These are phyloP conservation scores for Salvator merianae DNA, from an alignment of 2,113 vertebrate species.

Conservation along the genomic window DNA sequence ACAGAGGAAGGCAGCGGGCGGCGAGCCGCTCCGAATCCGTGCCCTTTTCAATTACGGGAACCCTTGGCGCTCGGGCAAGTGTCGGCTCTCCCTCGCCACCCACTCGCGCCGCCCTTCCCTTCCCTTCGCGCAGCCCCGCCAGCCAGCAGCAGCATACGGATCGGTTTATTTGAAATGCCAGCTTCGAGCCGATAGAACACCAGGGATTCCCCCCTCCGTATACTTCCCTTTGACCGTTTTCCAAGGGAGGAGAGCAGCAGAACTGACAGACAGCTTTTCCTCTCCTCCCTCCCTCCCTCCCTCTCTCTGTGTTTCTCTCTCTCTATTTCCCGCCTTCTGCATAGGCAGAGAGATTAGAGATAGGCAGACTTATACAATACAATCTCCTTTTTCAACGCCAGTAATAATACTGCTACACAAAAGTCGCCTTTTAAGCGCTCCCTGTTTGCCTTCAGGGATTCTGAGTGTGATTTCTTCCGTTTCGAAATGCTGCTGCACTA, in stretches of 20 bases:
- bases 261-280: background rate
- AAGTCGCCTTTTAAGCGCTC: too few species aligned
- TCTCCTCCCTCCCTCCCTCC: background rate
- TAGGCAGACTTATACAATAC: too few species aligned
- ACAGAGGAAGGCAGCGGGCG: slow-evolving; percentile 4
- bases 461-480: too few species aligned
- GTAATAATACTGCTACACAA: too few species aligned
- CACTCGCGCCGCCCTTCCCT: background rate
- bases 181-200: background rate
- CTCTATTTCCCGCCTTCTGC: too few species aligned
- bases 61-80: background rate
- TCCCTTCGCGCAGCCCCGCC: background rate
- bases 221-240: background rate
- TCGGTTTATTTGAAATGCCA: background rate
- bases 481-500: too few species aligned
- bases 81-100: background rate
- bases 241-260: too few species aligned
- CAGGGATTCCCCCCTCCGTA: background rate
- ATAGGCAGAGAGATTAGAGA: too few species aligned
- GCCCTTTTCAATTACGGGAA: slow-evolving; percentile 6
- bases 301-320: background rate
- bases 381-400: too few species aligned
- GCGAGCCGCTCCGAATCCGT: background rate
- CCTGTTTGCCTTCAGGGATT: too few species aligned
- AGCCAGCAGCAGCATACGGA: too few species aligned